Conservation (phyloP, 2,113 vertebrate species). For the Elephas maximus region DNA sequence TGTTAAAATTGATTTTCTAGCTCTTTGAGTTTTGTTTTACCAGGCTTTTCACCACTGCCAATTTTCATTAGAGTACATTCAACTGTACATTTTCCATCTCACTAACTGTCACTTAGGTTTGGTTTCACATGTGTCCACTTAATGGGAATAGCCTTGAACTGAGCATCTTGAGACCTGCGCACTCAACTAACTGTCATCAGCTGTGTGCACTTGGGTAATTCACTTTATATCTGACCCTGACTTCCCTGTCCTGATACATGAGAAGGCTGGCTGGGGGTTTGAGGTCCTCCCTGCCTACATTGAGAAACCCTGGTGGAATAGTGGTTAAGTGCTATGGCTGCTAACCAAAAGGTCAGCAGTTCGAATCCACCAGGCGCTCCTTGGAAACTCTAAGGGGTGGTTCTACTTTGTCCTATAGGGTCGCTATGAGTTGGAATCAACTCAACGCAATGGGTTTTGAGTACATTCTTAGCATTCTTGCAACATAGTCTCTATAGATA, state of each 20-base stretch:
- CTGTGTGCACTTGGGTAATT: neutral
- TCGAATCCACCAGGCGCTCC: no score
- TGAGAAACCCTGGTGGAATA: no score
- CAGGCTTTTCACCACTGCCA: neutral
- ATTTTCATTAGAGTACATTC: constrained; percentile 19
- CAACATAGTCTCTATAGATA: neutral
- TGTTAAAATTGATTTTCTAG: constrained; percentile 42
- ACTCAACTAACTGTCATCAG: accelerated
- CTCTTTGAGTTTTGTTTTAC: constrained; percentile 6
- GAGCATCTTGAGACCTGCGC: no score
- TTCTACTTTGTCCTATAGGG: no score
- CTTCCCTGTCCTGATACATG: neutral
- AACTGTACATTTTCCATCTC: neutral
- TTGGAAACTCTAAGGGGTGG: no score
- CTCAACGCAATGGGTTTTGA: no score
- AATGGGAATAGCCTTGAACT: neutral
- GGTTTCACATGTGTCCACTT: neutral
- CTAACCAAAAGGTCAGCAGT: no score
- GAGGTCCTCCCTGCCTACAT: neutral
- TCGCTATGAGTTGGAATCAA: no score
- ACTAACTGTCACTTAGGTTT: neutral
- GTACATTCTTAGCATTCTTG: neutral
- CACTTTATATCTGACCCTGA: neutral
- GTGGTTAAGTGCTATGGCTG: no score
- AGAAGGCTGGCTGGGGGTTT: neutral